Evolutionary conservation across 2,888 invertebrate species (phyloP).

Genomic region (Epistrophella euchroma): DNA sequence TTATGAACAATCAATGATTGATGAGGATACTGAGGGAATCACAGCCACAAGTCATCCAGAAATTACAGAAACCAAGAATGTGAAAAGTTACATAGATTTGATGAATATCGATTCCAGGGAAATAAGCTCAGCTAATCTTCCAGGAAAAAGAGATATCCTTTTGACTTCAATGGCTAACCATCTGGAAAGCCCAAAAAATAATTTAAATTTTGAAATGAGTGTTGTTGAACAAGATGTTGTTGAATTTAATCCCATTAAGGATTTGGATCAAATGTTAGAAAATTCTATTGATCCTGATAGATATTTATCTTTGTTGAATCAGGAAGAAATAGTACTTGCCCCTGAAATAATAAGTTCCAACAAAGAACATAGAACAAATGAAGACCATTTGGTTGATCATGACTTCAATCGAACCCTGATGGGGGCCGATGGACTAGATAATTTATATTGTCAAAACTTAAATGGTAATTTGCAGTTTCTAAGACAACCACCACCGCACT

Average conservation of each 20-base stretch:
- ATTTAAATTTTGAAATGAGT: not conserved
- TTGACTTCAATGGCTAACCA: not conserved
- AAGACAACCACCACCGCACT: not conserved
- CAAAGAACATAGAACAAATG: no score
- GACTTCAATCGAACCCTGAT: not conserved
- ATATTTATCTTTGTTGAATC: not conserved
- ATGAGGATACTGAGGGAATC: no score
- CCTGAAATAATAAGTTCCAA: not conserved
- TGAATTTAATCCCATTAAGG: not conserved
- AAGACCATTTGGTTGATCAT: not conserved
- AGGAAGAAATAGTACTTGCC: not conserved
- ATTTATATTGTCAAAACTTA: not conserved
- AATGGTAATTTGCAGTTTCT: not conserved
- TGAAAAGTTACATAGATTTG: not conserved
- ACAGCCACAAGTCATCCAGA: no score
- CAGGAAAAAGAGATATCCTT: not conserved
- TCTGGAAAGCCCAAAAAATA: not conserved
- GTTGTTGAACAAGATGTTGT: not conserved
- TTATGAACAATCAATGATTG: no score
- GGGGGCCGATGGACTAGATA: not conserved
- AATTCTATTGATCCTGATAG: slow-evolving; percentile 1
- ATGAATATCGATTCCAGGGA: not conserved
- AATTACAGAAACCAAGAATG: no score
- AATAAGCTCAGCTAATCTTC: not conserved
- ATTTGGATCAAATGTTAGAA: slow-evolving; percentile 12